A percentile compares a stretch with the other conserved stretches of the same genome.
Evolutionary conservation across 1,140 invertebrate species (phyloP).

Genomic region (Nymphalis io): DNA sequence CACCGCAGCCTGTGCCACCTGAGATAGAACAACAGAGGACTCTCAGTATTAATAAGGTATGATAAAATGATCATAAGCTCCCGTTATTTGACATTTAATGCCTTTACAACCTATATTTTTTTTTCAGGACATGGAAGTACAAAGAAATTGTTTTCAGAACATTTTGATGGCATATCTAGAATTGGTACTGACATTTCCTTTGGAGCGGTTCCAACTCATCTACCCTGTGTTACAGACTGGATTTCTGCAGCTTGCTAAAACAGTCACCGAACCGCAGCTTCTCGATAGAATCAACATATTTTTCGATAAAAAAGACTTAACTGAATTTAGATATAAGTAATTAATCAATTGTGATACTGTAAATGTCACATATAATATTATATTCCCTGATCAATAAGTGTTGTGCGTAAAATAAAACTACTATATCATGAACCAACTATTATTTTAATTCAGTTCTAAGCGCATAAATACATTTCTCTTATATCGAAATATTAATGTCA

Average conservation of each 20-base stretch:
- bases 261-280: conserved; percentile 76
- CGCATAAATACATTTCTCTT: conserved; percentile 55
- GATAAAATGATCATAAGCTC: background rate
- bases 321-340: conserved; percentile 68
- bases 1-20: conserved; percentile 83
- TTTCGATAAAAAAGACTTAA: conserved; percentile 75
- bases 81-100: background rate
- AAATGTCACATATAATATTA: conserved; percentile 54
- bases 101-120: background rate
- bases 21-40: conserved; percentile 89
- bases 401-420: conserved; percentile 70
- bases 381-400: conserved; percentile 64
- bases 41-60: conserved; percentile 89
- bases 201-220: conserved; percentile 80
- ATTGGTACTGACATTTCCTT: conserved; percentile 80
- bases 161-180: conserved; percentile 83
- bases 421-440: conserved; percentile 49
- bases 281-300: conserved; percentile 77
- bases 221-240: conserved; percentile 80
- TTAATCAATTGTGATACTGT: conserved; percentile 59
- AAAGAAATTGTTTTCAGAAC: conserved; percentile 81
- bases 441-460: conserved; percentile 61
- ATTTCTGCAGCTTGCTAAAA: conserved; percentile 80
- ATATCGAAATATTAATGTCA: conserved; percentile 62
- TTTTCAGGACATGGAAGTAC: conserved; percentile 80